Evolutionary conservation across 35 echinoderm and acorn worm species (phyloP), one percentile per base, ranked within the genome.

Genomic region (Acanthaster planci): DNA sequence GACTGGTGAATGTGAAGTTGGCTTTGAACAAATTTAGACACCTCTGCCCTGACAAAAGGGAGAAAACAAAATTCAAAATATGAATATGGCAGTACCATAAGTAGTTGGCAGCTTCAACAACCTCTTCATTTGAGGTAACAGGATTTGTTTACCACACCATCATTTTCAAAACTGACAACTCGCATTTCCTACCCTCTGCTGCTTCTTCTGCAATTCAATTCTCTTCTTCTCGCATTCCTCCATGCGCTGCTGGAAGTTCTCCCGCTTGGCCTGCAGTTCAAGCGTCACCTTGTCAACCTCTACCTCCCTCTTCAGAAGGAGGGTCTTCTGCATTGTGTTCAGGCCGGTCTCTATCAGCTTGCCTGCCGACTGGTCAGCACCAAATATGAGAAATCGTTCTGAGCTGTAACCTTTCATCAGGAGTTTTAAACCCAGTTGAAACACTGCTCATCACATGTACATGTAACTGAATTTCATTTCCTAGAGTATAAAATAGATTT

Each of bases 341-440:
- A 98, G 79, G 10, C 95, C 95, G n/a, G 92, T 98, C 77, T 98
- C 95, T 89, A 98, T 94, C 54, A 98, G 80, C 86, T 93, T 93
- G 30, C 91, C 95, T 81, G 95, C 95, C 14, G 92, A 98, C 95
- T 98, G 51, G 53, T n/a, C n/a, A n/a, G n/a, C n/a, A n/a, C n/a
- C n/a, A n/a, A n/a, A n/a, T n/a, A n/a, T n/a, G n/a, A n/a, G n/a
- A n/a, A n/a, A n/a, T n/a, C n/a, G n/a, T n/a, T n/a, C n/a, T n/a
- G n/a, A n/a, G n/a, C n/a, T n/a, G n/a, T n/a, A n/a, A n/a, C n/a
- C n/a, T n/a, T n/a, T n/a, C n/a, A n/a, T n/a, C n/a, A n/a, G n/a
- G n/a, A n/a, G n/a, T n/a, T n/a, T n/a, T n/a, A n/a, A n/a, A n/a
- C n/a, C n/a, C n/a, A n/a, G n/a, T n/a, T n/a, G n/a, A n/a, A n/a